Percentiles rank a stretch among this genome's conserved stretches.
Conservation (phyloP, 2,113 vertebrate genomes). For the Rhynchomys soricoides region DNA sequence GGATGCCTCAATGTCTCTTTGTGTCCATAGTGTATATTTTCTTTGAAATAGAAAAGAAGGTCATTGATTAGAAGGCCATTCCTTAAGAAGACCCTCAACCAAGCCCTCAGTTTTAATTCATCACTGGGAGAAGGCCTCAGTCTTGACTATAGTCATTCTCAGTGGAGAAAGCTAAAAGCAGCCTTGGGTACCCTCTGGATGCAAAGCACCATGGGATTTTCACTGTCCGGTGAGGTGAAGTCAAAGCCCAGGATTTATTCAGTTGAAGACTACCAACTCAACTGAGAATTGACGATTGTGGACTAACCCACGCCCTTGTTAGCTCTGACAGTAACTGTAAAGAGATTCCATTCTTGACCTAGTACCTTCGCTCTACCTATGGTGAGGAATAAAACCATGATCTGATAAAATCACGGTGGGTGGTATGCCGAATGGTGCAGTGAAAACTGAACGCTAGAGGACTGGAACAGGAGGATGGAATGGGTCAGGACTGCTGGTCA, state of each 20-base stretch:
- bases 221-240: not conserved
- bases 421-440: not conserved
- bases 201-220: not conserved
- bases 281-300: not conserved
- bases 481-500: not conserved
- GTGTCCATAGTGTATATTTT: not conserved
- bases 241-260: constrained; percentile 16
- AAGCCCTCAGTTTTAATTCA: not conserved
- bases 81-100: constrained; percentile 18
- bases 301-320: not conserved
- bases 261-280: not conserved
- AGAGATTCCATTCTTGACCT: not conserved
- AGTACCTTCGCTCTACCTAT: not conserved
- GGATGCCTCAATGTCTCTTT: not conserved
- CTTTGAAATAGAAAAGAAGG: not conserved
- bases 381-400: too few relatives aligned
- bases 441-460: not conserved
- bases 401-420: not conserved
- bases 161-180: not conserved
- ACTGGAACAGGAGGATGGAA: too few relatives aligned
- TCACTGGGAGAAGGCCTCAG: not conserved
- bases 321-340: not conserved
- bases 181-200: not conserved
- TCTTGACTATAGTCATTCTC: not conserved
- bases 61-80: constrained; percentile 10